Evolutionary conservation across 2,113 vertebrate species (phyloP).

Genomic region (Grallaria varia): DNA sequence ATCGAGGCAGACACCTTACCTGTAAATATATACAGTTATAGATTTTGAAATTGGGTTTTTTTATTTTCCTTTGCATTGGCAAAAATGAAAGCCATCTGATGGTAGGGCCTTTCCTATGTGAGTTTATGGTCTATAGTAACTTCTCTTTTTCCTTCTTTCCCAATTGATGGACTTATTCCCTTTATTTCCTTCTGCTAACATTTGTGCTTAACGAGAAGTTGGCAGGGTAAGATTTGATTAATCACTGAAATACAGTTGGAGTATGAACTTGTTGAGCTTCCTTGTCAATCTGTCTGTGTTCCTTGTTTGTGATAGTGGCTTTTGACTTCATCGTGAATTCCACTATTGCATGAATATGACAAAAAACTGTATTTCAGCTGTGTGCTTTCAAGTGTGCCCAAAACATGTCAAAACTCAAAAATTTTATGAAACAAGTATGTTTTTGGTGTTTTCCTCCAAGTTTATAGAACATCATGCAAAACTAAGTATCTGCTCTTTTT

Average conservation of each 20-base stretch:
- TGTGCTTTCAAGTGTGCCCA: background rate
- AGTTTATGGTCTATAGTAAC: background rate
- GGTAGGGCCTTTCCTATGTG: background rate
- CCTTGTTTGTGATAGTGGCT: background rate
- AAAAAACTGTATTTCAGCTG: background rate
- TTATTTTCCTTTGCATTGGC: accelerated
- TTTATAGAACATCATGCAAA: background rate
- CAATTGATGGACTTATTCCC: background rate
- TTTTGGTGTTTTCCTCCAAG: background rate
- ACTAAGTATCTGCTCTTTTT: accelerated
- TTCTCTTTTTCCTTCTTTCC: background rate
- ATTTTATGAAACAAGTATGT: background rate
- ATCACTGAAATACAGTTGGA: background rate
- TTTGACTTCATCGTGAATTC: background rate
- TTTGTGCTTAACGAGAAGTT: background rate
- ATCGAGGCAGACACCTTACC: accelerated
- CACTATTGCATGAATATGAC: background rate
- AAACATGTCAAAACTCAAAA: background rate
- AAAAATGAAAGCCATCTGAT: background rate
- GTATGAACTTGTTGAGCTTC: background rate
- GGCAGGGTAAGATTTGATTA: background rate
- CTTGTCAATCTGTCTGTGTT: background rate
- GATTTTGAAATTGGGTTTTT: background rate
- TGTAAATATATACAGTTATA: accelerated
- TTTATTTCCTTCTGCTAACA: background rate